Evolutionary conservation across 2,888 invertebrate species (phyloP).

Genomic region (Netelia inedita): DNA sequence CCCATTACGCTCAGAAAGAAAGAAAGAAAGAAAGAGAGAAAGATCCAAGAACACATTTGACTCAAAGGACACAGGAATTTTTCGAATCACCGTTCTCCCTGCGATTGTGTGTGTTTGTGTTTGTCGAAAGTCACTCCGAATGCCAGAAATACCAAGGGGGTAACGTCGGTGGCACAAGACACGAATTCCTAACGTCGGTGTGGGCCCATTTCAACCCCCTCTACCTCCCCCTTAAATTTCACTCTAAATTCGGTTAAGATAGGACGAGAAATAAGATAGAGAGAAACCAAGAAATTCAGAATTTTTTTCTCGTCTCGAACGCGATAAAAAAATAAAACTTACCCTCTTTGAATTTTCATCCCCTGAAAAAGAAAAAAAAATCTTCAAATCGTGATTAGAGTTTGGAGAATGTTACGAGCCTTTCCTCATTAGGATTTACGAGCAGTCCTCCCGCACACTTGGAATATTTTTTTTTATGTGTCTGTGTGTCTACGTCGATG

Average conservation of each 20-base stretch:
- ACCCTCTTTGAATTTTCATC: slow-evolving; percentile 32
- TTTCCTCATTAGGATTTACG: slow-evolving; percentile 54
- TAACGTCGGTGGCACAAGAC: slow-evolving; percentile 77
- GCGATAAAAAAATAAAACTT: not conserved
- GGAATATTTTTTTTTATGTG: slow-evolving; percentile 38
- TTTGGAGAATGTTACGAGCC: not conserved
- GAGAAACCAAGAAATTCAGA: slow-evolving; percentile 61
- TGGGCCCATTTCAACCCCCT: slow-evolving; percentile 38
- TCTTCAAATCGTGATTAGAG: not conserved
- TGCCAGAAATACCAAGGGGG: slow-evolving; percentile 76
- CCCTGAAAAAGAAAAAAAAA: not conserved
- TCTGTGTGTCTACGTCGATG: not conserved
- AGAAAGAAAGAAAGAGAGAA: not conserved
- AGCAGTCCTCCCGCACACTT: not conserved
- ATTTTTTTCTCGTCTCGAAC: slow-evolving; percentile 48
- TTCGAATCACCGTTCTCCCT: not conserved
- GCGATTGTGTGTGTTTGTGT: not conserved
- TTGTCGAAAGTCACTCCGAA: slow-evolving; percentile 49
- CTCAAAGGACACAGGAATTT: slow-evolving; percentile 42
- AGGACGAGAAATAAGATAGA: slow-evolving; percentile 56
- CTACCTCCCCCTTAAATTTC: slow-evolving; percentile 72
- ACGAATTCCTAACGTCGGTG: slow-evolving; percentile 78
- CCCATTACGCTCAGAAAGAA: slow-evolving; percentile 38
- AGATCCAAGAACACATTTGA: slow-evolving; percentile 23
- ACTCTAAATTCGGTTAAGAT: slow-evolving; percentile 81